phyloP scores from a whole-genome alignment of 2,113 vertebrate genomes.

The Dasyornis broadbenti region DNA sequence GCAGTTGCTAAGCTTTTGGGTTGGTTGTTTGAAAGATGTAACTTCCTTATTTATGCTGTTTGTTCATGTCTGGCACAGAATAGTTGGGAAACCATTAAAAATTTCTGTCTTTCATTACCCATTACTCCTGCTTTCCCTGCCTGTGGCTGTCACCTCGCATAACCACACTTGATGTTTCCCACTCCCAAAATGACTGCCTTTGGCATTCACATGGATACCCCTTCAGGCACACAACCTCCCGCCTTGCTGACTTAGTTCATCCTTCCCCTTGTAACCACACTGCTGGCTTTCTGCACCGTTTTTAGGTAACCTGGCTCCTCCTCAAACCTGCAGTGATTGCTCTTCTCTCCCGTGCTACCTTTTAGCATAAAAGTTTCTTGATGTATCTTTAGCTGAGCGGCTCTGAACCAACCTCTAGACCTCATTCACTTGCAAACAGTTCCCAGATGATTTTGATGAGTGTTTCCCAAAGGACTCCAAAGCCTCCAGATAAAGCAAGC shows the following conservation, averaged over 20 bases:
- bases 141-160: not conserved
- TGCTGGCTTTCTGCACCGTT: not conserved
- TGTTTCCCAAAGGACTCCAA: not conserved
- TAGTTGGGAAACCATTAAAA: not conserved
- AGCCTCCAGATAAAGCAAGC: not conserved
- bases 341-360: not conserved
- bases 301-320: not conserved
- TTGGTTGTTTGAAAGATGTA: not conserved
- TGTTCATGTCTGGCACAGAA: not conserved
- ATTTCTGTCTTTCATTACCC: not conserved
- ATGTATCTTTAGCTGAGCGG: not conserved
- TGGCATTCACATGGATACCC: fast-evolving
- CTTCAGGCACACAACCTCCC: not conserved
- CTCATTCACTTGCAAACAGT: not conserved
- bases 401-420: not conserved
- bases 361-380: not conserved
- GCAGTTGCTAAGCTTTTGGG: not conserved
- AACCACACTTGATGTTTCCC: not conserved
- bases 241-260: not conserved
- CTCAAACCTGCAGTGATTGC: not conserved
- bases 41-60: not conserved
- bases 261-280: not conserved
- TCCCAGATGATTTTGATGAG: not conserved
- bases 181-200: not conserved
- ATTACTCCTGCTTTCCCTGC: not conserved